A percentile compares a stretch with the other conserved stretches of the same genome.
These are phyloP conservation scores for Isaurus tuberculatus DNA, from an alignment of 92 coral and sea anemone genomes.

Conservation along the genomic window DNA sequence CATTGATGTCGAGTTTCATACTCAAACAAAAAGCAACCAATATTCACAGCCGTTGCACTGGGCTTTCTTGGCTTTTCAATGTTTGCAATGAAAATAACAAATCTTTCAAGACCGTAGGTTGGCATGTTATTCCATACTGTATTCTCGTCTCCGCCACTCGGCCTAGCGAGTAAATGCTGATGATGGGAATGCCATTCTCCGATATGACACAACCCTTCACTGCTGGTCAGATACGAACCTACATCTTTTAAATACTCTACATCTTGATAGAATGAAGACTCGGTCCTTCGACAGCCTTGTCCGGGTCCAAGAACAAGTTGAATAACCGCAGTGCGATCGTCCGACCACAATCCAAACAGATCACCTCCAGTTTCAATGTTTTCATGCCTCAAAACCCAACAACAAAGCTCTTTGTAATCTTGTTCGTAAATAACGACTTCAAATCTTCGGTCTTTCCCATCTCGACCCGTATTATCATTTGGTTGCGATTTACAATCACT, in stretches of 20 bases:
- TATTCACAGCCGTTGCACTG: constrained; percentile 23
- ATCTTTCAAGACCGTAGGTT: constrained; percentile 68
- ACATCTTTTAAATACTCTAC: constrained; percentile 69
- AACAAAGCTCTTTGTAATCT: constrained; percentile 64
- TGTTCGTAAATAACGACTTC: constrained; percentile 67
- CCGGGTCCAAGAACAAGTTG: constrained; percentile 95
- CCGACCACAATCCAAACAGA: constrained; percentile 89
- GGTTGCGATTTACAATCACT: not conserved
- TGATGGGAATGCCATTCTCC: constrained; percentile 99
- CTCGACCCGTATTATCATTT: not conserved
- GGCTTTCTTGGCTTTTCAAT: not conserved
- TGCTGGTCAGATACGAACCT: constrained; percentile 64
- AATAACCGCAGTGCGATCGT: constrained; percentile 77
- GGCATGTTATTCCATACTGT: constrained; percentile 95
- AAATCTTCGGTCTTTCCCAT: constrained; percentile 16
- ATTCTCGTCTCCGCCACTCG: constrained; percentile 86
- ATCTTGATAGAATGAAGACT: constrained; percentile 82
- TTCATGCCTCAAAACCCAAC: constrained; percentile 63
- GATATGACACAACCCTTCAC: constrained; percentile 86
- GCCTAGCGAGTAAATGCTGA: constrained; percentile 68
- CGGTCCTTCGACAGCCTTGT: constrained; percentile 60
- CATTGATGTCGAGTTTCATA: constrained; percentile 49
- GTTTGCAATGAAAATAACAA: constrained; percentile 84
- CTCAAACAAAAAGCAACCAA: constrained; percentile 75
- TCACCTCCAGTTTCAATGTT: constrained; percentile 94